Evolutionary conservation across 2,888 invertebrate species (phyloP).

Genomic region (Yponomeuta malinellus): DNA sequence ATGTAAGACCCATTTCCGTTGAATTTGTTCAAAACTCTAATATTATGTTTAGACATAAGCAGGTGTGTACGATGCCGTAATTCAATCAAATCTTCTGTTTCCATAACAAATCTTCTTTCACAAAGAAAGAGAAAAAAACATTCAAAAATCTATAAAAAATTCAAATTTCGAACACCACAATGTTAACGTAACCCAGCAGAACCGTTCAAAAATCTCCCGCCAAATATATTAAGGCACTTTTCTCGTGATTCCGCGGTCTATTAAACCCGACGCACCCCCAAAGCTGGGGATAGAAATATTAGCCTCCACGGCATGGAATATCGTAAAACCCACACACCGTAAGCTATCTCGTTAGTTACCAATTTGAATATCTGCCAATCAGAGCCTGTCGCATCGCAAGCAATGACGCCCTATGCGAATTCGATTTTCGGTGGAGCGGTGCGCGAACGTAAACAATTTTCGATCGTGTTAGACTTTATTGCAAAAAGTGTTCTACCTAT

Average conservation of each 20-base stretch:
- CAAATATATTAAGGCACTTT: constrained; percentile 29
- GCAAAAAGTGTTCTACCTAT: background rate
- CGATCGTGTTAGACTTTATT: background rate
- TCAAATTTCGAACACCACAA: background rate
- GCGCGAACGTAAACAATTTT: background rate
- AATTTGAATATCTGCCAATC: constrained; percentile 75
- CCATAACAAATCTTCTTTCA: background rate
- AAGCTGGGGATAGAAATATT: constrained; percentile 56
- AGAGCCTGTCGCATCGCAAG: constrained; percentile 48
- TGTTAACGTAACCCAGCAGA: background rate
- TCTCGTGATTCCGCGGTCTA: constrained; percentile 56
- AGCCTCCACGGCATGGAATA: constrained; percentile 55
- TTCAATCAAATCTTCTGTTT: background rate
- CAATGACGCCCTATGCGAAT: constrained; percentile 46
- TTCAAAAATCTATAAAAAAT: background rate
- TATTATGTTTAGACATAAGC: background rate
- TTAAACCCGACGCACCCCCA: constrained; percentile 40
- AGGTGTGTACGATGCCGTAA: background rate
- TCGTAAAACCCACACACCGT: constrained; percentile 54
- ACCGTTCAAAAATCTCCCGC: constrained; percentile 19
- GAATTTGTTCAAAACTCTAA: background rate
- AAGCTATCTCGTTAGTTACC: constrained; percentile 54
- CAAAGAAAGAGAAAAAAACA: no score
- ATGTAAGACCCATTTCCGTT: constrained; percentile 19
- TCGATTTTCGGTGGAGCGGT: constrained; percentile 37